Evolutionary conservation across 2,113 vertebrate genomes (phyloP).

Genomic region (Mus pahari): DNA sequence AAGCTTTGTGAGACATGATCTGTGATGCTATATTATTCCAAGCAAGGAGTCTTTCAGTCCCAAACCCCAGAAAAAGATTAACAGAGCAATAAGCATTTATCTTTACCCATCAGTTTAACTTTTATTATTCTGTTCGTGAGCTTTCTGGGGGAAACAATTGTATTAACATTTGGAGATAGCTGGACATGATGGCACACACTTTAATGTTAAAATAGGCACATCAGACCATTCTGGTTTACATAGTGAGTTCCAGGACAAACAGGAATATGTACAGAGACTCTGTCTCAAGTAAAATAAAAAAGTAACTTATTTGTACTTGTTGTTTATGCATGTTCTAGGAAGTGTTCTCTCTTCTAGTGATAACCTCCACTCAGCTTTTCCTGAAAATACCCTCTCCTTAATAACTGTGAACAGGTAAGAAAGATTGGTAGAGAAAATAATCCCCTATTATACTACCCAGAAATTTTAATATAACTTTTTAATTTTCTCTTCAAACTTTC

Average conservation of each 20-base stretch:
- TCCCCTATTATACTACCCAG: background rate
- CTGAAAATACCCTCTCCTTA: background rate
- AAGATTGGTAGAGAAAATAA: background rate
- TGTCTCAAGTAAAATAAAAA: background rate
- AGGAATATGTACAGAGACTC: background rate
- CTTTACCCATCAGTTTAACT: slow-evolving; percentile 46
- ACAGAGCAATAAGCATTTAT: background rate
- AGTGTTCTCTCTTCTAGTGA: background rate
- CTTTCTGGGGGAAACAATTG: background rate
- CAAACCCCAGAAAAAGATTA: background rate
- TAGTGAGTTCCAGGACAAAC: background rate
- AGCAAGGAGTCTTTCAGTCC: slow-evolving; percentile 38
- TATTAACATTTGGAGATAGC: background rate
- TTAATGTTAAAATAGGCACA: background rate
- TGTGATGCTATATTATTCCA: slow-evolving; percentile 74
- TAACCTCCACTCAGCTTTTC: background rate
- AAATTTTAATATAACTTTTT: background rate
- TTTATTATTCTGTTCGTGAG: background rate
- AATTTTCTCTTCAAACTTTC: background rate
- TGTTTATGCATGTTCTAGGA: background rate
- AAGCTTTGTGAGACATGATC: slow-evolving; percentile 56
- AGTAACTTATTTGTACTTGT: background rate
- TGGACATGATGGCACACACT: background rate
- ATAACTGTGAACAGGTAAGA: slow-evolving; percentile 10
- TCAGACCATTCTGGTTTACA: background rate